These are phyloP conservation scores for Marisa cornuarietis DNA, from an alignment of 1,140 invertebrate genomes.

Conservation along the genomic window DNA sequence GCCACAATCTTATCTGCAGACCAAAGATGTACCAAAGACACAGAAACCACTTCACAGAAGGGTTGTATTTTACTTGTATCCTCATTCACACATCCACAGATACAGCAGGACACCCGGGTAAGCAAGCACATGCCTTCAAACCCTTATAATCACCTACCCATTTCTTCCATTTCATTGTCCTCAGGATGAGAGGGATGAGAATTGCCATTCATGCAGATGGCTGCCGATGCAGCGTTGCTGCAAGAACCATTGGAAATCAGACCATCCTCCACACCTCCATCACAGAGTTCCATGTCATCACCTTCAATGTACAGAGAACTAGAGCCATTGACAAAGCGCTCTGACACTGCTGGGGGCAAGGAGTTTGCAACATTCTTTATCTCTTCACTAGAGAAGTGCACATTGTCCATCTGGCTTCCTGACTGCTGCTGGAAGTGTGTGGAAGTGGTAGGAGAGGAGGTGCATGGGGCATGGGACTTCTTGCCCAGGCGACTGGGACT, in stretches of 20 bases:
- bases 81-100: no score
- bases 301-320: constrained; percentile 57
- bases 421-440: constrained; percentile 34
- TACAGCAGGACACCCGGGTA: no score
- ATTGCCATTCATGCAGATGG: constrained; percentile 70
- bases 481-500: constrained; percentile 55
- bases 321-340: constrained; percentile 55
- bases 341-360: constrained; percentile 67
- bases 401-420: constrained; percentile 59
- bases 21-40: no score
- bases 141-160: constrained; percentile 56
- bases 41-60: no score
- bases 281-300: constrained; percentile 72
- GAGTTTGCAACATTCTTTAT: constrained; percentile 71
- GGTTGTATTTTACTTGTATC: no score
- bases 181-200: constrained; percentile 52
- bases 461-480: constrained; percentile 8
- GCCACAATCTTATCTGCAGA: no score
- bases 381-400: constrained; percentile 59
- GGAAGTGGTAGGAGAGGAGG: constrained; percentile 1
- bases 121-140: no score
- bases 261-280: constrained; percentile 51
- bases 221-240: background rate
- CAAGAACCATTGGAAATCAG: constrained; percentile 20
- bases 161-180: constrained; percentile 60